Base-by-base conservation (phyloP, 2,888 invertebrate genomes). In the Penaeus monodon region DNA sequence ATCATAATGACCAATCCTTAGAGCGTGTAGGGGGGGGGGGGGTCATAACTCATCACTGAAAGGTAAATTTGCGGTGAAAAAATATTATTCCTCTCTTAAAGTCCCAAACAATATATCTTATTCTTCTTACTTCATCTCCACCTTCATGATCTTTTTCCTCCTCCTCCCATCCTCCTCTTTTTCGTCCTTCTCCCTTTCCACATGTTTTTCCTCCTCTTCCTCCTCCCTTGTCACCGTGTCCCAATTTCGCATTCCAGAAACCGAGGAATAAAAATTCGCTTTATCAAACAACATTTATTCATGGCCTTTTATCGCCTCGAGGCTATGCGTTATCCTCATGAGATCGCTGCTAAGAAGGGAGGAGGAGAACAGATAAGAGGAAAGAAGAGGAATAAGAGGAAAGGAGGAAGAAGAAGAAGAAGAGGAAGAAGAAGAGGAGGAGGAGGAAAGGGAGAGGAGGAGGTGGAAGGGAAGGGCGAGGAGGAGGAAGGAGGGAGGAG, bases 391-490 rank as follows among this genome's bases (percentile, higher is more conserved):
- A 68, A n/a, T 2, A 44, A 7, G 38, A 44, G 38, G 38, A 44
- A 7, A 7, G 7, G 7, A 8, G 8, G 8, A n/a, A 24, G 29
- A 1, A 17, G 3, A 2, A 17, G n/a, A 3, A 1, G n/a, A n/a
- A 14, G 1, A 3, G n/a, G 3, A 29, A 24, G n/a, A 4, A 1
- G 70, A 20, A 1, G 38, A 44, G 0, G 70, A 68, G 12, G 70
- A 68, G 20, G n/a, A 68, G 3, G 70, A 68, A 3, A n/a, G 17
- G 17, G 70, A 24, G n/a, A 17, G 14, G 70, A 17, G 20, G 29
- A 1, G 14, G 70, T 1, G 14, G 70, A 17, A 24, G 29, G n/a
- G 24, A n/a, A 17, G 3, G 70, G 70, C 1, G 17, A 10, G 14
- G n/a, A n/a, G 8, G 14, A n/a, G 24, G 17, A 10, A 24, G 17